Percentiles rank a stretch among this genome's conserved stretches.
These are phyloP conservation scores for Conger conger DNA, from an alignment of 2,113 vertebrate genomes.

Conservation along the genomic window DNA sequence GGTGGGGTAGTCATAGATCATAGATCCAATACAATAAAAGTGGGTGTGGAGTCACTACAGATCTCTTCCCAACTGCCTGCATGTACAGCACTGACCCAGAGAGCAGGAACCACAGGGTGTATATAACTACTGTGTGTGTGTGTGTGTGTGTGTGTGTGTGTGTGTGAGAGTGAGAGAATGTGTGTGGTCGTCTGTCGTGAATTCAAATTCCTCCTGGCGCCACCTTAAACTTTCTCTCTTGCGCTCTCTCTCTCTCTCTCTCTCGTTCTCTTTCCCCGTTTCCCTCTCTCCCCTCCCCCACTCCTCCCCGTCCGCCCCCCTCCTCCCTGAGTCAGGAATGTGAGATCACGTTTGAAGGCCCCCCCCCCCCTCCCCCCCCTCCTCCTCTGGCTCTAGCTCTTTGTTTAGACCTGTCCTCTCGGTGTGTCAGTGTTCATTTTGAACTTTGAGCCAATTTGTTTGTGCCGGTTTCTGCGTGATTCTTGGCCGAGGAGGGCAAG, in stretches of 20 bases:
- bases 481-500: background rate
- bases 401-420: slow-evolving; percentile 60
- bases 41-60: slow-evolving; percentile 68
- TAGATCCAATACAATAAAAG: slow-evolving; percentile 70
- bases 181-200: slow-evolving; percentile 57
- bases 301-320: slow-evolving; percentile 45
- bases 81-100: background rate
- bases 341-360: slow-evolving; percentile 61
- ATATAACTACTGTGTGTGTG: slow-evolving; percentile 23
- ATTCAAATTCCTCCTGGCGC: slow-evolving; percentile 70
- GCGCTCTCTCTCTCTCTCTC: slow-evolving; percentile 27
- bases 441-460: slow-evolving; percentile 56
- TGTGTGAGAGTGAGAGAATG: slow-evolving; percentile 30
- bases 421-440: slow-evolving; percentile 43
- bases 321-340: slow-evolving; percentile 67
- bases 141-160: slow-evolving; percentile 44
- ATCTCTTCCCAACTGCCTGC: slow-evolving; percentile 37
- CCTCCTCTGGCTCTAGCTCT: slow-evolving; percentile 16
- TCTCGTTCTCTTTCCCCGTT: slow-evolving; percentile 41
- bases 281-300: slow-evolving; percentile 28
- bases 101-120: background rate
- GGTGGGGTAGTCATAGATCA: slow-evolving; percentile 54
- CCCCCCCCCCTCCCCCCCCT: slow-evolving; percentile 50
- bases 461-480: slow-evolving; percentile 9
- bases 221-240: slow-evolving; percentile 67